These are phyloP conservation scores for Pangasius larnaudii DNA, from an alignment of 2,797 vertebrate species.

Conservation along the genomic window DNA sequence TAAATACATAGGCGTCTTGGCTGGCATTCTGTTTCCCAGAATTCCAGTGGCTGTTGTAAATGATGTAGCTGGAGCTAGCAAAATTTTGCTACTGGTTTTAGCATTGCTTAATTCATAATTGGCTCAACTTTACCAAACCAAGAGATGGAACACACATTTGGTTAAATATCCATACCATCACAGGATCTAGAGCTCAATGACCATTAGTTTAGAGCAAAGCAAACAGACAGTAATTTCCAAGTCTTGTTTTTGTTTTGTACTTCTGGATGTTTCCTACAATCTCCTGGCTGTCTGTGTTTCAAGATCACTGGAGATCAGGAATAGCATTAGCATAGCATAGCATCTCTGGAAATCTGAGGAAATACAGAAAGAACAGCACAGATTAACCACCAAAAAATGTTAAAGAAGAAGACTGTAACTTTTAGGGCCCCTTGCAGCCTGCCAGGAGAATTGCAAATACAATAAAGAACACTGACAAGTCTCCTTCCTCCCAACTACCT, in stretches of 20 bases:
- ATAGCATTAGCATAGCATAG: too few species aligned
- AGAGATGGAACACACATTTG: background rate
- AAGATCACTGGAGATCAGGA: constrained; percentile 35
- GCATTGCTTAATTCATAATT: constrained; percentile 37
- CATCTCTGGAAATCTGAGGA: constrained; percentile 63
- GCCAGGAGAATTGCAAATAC: background rate
- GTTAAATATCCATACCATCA: constrained; percentile 23
- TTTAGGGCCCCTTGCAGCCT: background rate
- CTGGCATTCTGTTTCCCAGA: constrained; percentile 75
- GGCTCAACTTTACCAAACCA: background rate
- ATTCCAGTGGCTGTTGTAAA: constrained; percentile 4
- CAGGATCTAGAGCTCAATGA: background rate
- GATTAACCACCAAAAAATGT: constrained; percentile 59
- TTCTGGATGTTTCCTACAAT: constrained; percentile 15
- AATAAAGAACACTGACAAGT: background rate
- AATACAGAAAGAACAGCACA: constrained; percentile 28
- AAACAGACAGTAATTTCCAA: background rate
- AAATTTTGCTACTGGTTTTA: constrained; percentile 30
- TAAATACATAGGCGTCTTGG: constrained; percentile 84
- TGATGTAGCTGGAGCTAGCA: constrained; percentile 23
- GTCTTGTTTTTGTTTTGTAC: constrained; percentile 33
- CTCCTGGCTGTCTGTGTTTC: background rate
- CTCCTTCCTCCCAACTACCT: background rate
- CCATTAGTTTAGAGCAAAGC: background rate
- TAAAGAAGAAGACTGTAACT: background rate